Base-by-base conservation (phyloP, 2,888 invertebrate genomes). In the Philhelius pedissequus region DNA sequence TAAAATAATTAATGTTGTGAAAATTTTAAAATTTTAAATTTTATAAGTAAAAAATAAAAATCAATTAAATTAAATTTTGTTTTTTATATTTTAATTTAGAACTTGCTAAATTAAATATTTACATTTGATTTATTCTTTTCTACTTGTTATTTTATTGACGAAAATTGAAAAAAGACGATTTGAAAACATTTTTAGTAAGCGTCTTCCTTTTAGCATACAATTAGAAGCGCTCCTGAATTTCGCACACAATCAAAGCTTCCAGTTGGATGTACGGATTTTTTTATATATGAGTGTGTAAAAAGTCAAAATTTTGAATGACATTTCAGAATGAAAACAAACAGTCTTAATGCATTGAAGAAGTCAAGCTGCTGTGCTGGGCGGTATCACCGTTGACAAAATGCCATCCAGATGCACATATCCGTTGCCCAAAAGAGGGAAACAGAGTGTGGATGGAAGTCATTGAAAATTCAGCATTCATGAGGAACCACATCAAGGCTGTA, bases 381-480 rank as follows among this genome's bases (percentile, higher is more conserved):
- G 64, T 78, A 50, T 74, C 78, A 69, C 45, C 68, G 74, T 83
- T 83, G 82, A 83, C 82, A 82, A 82, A 82, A 82, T 56, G n/a
- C 40, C 40, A 73, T 74, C 56, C 75, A 75, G 75, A 75, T 70
- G 75, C 80, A 81, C 56, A 69, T 68, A 82, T 82, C 82, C 82
- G 82, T 77, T 73, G 52, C n/a, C 13, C 22, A 22, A 18, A 6
- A 40, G 3, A 4, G 7, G 18, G 3, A 27, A 3, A 9, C 18
- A 43, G 22, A 38, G 54, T 15, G 32, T 43, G 73, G 20, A 52
- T 27, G 27, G 52, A 11, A 27, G 30, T 64, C 52, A 77, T 48
- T 77, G 76, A 77, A 82, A 77, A 35, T 77, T 58, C 25, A 18
- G 48, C 73, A 74, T 15, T 69, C 82, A 69, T 64, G 62, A 54